Percentiles rank a stretch among this genome's conserved stretches.
phyloP scores from a whole-genome alignment of 2,797 vertebrate species.

The Apogon talboti region DNA sequence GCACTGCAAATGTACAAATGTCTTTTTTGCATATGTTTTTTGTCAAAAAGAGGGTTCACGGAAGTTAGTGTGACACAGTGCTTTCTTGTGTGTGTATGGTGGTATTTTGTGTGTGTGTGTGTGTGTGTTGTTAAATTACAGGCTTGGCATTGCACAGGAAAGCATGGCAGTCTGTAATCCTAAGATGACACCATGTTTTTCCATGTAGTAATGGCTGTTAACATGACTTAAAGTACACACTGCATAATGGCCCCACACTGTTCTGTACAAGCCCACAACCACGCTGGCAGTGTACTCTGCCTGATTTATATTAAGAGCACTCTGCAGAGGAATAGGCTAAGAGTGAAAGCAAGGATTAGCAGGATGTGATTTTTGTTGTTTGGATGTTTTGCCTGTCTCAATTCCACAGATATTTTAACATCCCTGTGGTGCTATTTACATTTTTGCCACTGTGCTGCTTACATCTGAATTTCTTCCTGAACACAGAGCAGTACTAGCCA shows the following conservation, averaged over 20 bases:
- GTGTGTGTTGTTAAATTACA: conserved; percentile 74
- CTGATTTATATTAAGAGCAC: neutral
- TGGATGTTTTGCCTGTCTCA: neutral
- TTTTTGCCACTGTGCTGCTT: neutral
- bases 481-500: neutral
- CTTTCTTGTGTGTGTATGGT: conserved; percentile 23
- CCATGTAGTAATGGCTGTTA: conserved; percentile 83
- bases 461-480: neutral
- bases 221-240: conserved; percentile 76
- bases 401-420: neutral
- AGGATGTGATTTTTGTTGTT: neutral
- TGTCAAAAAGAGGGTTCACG: neutral
- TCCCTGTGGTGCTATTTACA: neutral
- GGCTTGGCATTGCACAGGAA: conserved; percentile 68
- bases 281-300: conserved; percentile 6
- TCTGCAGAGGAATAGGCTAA: neutral
- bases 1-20: conserved; percentile 2
- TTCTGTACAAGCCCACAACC: conserved; percentile 37
- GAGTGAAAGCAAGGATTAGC: conserved; percentile 29
- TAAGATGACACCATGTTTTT: conserved; percentile 81
- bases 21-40: conserved; percentile 14
- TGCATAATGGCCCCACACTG: conserved; percentile 67
- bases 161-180: conserved; percentile 80
- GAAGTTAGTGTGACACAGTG: conserved; percentile 15
- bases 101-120: conserved; percentile 31